phyloP scores from a whole-genome alignment of 2,113 vertebrate species.

The Xenus cinereus region DNA sequence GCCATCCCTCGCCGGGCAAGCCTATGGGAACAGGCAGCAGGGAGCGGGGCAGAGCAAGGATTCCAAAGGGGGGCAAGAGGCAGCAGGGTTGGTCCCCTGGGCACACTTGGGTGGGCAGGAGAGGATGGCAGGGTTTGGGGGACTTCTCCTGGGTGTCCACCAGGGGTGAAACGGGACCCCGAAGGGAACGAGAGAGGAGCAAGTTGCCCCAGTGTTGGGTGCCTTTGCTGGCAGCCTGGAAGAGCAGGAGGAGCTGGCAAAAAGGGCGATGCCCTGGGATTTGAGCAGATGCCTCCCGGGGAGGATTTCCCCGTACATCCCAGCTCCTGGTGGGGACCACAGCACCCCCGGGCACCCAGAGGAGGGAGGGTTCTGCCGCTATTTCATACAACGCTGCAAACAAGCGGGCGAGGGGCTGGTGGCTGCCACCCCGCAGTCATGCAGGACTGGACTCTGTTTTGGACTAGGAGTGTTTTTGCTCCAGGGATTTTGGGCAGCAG shows the following conservation, averaged over 20 bases:
- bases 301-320: neutral
- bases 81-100: neutral
- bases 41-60: accelerated
- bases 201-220: accelerated
- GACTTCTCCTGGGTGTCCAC: neutral
- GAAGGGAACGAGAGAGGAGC: neutral
- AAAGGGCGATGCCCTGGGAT: accelerated
- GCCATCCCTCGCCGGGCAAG: accelerated
- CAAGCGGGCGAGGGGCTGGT: neutral
- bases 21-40: neutral
- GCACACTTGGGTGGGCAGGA: neutral
- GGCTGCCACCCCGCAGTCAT: neutral
- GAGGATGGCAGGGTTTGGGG: accelerated
- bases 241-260: neutral
- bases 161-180: neutral
- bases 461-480: neutral
- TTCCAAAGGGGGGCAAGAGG: neutral
- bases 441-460: neutral
- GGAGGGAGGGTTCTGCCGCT: neutral
- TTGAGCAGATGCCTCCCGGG: neutral
- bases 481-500: neutral
- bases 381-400: neutral
- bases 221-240: neutral
- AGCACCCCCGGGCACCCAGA: neutral
- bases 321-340: neutral